A percentile compares a stretch with the other conserved stretches of the same genome.
Evolutionary conservation across 2,888 invertebrate species (phyloP).

Genomic region (Stenolophus ochropezus): DNA sequence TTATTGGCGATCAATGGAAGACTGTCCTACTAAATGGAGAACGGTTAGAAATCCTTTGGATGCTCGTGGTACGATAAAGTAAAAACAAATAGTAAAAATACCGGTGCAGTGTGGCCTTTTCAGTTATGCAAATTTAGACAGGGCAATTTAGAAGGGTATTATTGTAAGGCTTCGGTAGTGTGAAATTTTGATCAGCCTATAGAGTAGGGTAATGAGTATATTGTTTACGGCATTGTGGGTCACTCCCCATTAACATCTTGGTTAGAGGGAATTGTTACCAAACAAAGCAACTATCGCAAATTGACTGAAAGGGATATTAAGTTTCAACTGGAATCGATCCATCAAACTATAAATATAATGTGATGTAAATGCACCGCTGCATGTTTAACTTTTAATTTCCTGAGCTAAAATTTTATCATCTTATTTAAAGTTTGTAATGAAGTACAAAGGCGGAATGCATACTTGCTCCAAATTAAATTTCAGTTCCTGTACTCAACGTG

Average conservation of each 20-base stretch:
- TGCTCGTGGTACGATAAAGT: too few relatives aligned
- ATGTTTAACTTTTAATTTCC: background rate
- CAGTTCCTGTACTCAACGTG: background rate
- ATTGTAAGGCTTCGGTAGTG: too few relatives aligned
- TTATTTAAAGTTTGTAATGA: background rate
- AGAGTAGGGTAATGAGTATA: background rate
- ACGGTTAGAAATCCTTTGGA: too few relatives aligned
- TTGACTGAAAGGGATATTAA: background rate
- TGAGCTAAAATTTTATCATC: background rate
- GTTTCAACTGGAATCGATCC: background rate
- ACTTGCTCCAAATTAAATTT: slow-evolving; percentile 5
- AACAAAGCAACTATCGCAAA: background rate
- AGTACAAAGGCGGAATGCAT: background rate
- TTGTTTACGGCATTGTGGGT: background rate
- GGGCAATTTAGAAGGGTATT: too few relatives aligned
- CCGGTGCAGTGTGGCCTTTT: too few relatives aligned
- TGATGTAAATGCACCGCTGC: background rate
- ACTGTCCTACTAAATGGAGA: too few relatives aligned
- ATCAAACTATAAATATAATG: background rate
- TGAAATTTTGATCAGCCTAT: background rate
- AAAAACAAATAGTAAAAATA: too few relatives aligned
- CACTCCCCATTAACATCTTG: background rate
- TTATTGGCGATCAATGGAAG: too few relatives aligned
- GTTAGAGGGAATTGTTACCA: background rate
- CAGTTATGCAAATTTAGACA: too few relatives aligned